Evolutionary conservation across 92 coral and sea anemone genomes (phyloP).

Genomic region (Montipora capitata): DNA sequence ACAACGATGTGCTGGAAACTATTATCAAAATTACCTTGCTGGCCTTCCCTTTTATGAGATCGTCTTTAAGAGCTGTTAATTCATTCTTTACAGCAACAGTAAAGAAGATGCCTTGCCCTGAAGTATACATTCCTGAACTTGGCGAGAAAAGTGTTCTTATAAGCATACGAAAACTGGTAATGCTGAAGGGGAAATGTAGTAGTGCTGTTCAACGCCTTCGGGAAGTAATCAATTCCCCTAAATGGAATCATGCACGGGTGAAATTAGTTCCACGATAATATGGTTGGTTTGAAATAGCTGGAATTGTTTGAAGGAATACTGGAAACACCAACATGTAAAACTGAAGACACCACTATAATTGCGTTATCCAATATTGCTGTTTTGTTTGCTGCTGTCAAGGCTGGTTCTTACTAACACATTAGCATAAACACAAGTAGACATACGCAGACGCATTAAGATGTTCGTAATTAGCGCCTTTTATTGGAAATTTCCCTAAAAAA

Average conservation of each 20-base stretch:
- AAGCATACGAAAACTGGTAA: constrained; percentile 63
- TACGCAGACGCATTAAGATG: no score
- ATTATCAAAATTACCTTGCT: constrained; percentile 36
- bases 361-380: no score
- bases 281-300: constrained; percentile 61
- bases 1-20: constrained; percentile 73
- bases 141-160: constrained; percentile 49
- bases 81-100: constrained; percentile 56
- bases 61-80: constrained; percentile 52
- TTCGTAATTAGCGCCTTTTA: no score
- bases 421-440: no score
- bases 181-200: constrained; percentile 72
- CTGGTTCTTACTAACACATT: no score
- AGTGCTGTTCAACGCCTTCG: constrained; percentile 66
- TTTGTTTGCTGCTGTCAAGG: no score
- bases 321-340: constrained; percentile 8
- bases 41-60: constrained; percentile 61
- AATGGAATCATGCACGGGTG: constrained; percentile 68
- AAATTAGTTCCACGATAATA: constrained; percentile 42
- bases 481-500: no score
- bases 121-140: constrained; percentile 68
- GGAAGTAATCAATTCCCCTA: constrained; percentile 60
- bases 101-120: constrained; percentile 45
- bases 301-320: constrained; percentile 29
- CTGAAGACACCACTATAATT: neutral